Percentiles rank a stretch among this genome's conserved stretches.
Evolutionary conservation across 2,888 invertebrate species (phyloP).

Genomic region (Lithosia quadra): DNA sequence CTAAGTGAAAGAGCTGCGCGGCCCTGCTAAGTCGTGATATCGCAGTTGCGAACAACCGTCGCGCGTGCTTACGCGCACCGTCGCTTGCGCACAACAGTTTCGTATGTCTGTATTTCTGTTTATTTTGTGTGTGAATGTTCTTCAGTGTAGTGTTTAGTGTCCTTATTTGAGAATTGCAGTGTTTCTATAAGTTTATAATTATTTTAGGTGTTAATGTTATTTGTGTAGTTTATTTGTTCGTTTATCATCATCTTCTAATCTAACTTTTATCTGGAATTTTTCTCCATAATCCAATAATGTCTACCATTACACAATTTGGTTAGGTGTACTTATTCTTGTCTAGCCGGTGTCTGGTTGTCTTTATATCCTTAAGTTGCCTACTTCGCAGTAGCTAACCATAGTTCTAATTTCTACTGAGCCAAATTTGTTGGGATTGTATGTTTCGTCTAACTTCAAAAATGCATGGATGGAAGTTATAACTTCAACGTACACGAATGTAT

Average conservation of each 20-base stretch:
- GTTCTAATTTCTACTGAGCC: background rate
- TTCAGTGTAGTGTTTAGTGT: constrained; percentile 9
- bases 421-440: background rate
- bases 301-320: background rate
- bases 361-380: background rate
- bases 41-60: constrained; percentile 73
- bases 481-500: background rate
- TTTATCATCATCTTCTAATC: background rate
- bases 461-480: background rate
- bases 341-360: background rate
- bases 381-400: background rate
- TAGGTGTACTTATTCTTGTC: background rate
- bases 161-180: constrained; percentile 3
- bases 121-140: constrained; percentile 44
- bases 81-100: constrained; percentile 46
- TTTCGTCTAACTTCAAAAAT: background rate
- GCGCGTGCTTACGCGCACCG: constrained; percentile 73
- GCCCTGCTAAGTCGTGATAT: constrained; percentile 49
- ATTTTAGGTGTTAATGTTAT: background rate
- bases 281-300: background rate
- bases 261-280: background rate
- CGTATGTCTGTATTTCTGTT: constrained; percentile 41
- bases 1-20: constrained; percentile 79
- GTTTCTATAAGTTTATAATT: background rate
- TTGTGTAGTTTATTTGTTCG: background rate